A percentile compares a stretch with the other conserved stretches of the same genome.
Conservation (phyloP, 2,888 invertebrate genomes). For the Phortica magna region DNA sequence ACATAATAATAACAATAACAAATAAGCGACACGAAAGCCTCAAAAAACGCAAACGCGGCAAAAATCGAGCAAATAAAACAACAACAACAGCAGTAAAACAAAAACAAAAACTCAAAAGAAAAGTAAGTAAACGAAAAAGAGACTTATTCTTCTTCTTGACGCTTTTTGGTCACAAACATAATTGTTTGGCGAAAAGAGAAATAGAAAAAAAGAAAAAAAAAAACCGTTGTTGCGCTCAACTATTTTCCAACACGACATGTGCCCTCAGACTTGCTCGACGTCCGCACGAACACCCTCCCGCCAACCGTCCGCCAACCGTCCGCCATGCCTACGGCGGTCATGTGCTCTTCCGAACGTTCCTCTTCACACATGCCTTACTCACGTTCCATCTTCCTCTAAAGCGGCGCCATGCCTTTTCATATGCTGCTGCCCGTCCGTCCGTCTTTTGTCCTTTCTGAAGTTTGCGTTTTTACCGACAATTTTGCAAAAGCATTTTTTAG, state of each 20-base stretch:
- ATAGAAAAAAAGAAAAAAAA: not conserved
- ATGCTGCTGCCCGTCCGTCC: not conserved
- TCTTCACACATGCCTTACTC: no score
- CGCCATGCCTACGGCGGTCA: no score
- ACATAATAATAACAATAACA: slow-evolving; percentile 13
- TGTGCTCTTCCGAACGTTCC: no score
- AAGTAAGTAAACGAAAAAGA: not conserved
- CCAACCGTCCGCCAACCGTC: no score
- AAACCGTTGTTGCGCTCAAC: not conserved
- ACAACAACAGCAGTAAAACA: not conserved
- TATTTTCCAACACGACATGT: not conserved
- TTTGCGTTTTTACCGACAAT: slow-evolving; percentile 16
- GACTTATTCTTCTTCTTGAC: not conserved
- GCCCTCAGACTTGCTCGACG: not conserved
- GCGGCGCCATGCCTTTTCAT: not conserved
- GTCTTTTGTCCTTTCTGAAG: not conserved
- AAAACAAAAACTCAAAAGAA: not conserved
- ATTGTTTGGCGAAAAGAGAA: no score
- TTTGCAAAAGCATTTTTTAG: not conserved
- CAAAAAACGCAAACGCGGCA: not conserved
- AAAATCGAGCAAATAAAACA: no score
- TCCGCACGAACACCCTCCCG: no score
- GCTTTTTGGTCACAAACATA: no score
- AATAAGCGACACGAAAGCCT: slow-evolving; percentile 23
- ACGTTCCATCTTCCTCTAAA: not conserved